Evolutionary conservation across 2,888 invertebrate genomes (phyloP).

Genomic region (Acrobasis repandana): DNA sequence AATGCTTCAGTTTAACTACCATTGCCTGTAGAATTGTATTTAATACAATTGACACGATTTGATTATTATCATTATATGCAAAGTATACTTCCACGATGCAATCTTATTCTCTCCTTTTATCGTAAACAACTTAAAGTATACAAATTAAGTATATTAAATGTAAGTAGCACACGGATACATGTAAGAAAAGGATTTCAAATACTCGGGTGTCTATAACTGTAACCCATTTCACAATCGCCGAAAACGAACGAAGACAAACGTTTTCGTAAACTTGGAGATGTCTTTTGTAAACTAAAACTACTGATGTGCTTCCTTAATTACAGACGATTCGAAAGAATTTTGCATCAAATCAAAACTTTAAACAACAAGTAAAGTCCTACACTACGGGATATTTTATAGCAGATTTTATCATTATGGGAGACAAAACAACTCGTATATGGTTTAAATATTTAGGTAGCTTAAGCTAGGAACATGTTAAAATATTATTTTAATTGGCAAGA

Average conservation of each 20-base stretch:
- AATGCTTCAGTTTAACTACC: constrained; percentile 56
- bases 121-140: constrained; percentile 70
- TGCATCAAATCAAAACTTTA: neutral
- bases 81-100: constrained; percentile 72
- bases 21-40: constrained; percentile 69
- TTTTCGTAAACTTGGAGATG: neutral
- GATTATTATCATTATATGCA: constrained; percentile 60
- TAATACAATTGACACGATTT: constrained; percentile 73
- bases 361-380: neutral
- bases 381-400: constrained; percentile 11
- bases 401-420: constrained; percentile 13
- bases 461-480: constrained; percentile 62
- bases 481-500: constrained; percentile 29
- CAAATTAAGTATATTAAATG: constrained; percentile 41
- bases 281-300: constrained; percentile 9
- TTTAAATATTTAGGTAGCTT: constrained; percentile 38
- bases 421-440: constrained; percentile 13
- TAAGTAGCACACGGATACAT: constrained; percentile 33
- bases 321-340: constrained; percentile 2
- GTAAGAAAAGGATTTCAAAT: constrained; percentile 28
- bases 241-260: neutral
- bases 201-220: neutral
- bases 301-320: constrained; percentile 12
- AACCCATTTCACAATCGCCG: constrained; percentile 2
- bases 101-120: constrained; percentile 81